Evolutionary conservation across 2,113 vertebrate genomes (phyloP), one percentile per base, ranked within the genome.

Genomic region (Turnix velox): DNA sequence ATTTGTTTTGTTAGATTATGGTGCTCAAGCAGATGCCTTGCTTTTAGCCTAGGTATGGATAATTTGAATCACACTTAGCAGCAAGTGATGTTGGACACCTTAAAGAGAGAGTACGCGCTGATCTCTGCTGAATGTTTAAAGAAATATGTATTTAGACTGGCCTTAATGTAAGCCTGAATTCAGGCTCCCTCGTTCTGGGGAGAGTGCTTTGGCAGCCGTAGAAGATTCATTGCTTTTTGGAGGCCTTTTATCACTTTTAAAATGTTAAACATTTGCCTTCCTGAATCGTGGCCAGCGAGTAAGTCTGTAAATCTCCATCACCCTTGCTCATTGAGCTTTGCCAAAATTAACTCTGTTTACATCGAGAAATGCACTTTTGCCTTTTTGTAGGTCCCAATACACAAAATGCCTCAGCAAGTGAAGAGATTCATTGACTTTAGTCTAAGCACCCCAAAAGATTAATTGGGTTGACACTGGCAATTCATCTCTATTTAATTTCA

Each of bases 1-100:
- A 98, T 98, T 98, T 98, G 97, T 98, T 98, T 97, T 96, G 97
- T 97, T 97, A 89, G 94, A 96, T 97, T 96, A 86, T 66, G 94
- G 91, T 81, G 27, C 88, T 97, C 90, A 27, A 80, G 81, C 79
- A 97, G 96, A 96, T 96, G 82, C 83, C 94, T 97, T 95, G 89
- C 85, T 93, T 97, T 97, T 82, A 95, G 90, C 46, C 89, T 48
- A 86, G 89, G 87, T 76, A 93, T 95, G 96, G 78, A 87, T 79
- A 78, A 95, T 93, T 94, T 88, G 95, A 95, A 75, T 96, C 31
- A 10, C 27, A 20, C 95, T 92, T 88, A 61, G 93, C 52, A 81
- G 84, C 94, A 82, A 94, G 82, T 97, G 95, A 94, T 67, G 59
- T 94, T 87, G 93, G 94, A 82, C 95, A 93, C 86, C 87, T 88